Base-by-base conservation (phyloP, 2,888 invertebrate genomes). In the Eubasilissa splendida region DNA sequence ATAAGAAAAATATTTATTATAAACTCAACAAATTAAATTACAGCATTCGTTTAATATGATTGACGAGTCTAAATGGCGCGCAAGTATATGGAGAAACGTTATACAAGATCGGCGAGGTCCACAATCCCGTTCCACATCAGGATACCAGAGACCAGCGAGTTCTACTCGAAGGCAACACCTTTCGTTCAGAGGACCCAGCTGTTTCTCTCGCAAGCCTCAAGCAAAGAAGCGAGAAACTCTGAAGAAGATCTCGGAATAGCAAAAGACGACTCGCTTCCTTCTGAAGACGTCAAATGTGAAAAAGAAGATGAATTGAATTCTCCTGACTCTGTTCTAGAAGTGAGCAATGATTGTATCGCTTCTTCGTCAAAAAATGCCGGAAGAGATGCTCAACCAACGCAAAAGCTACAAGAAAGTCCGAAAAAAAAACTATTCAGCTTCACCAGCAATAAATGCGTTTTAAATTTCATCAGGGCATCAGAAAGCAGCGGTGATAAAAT, bases 51-150 rank as follows among this genome's bases (percentile, higher is more conserved):
- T 54, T 3, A 73, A 54, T 31, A 73, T 73, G 71, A 73, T 53
- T 53, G 42, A 42, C 42, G 2, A 42, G 42, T n/a, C 4, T 74
- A 63, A 85, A 90, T 90, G 90, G 90, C 90, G 87, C 90, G 88
- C 87, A 90, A 90, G 88, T 91, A 90, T 88, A 90, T 90, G 90
- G 91, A 91, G 88, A 89, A 89, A 84, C 87, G 88, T 83, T 89
- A 90, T 84, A 88, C 90, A 4, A 90, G 90, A 84, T 87, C 90
- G 7, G 88, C 89, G 66, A 89, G 84, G 14, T 90, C 89, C 2
- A 90, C 90, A 3, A 90, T 90, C 85, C 90, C 90, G 52, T 86
- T 89, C 66, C 89, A 88, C 84, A 90, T 90, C 84, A 90, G 90
- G 87, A 87, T 90, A 7, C 90, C 90, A 2, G 91, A 91, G 84